These are phyloP conservation scores for Poeciliopsis turneri DNA, from an alignment of 2,797 vertebrate species.

Conservation along the genomic window DNA sequence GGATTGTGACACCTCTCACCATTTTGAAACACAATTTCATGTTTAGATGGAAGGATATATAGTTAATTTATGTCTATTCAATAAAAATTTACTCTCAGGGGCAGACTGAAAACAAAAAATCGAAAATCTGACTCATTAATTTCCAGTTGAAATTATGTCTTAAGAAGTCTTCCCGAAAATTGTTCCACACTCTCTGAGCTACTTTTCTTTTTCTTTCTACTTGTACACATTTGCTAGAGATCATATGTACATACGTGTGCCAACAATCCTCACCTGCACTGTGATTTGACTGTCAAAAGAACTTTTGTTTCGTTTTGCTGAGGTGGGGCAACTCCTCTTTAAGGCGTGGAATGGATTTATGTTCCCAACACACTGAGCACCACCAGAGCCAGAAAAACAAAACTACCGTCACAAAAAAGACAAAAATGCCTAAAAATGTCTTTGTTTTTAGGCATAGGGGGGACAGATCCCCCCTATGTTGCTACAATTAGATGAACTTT, in stretches of 20 bases:
- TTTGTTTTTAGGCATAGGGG: neutral
- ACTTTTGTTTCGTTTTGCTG: conserved; percentile 44
- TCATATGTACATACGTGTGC: no score
- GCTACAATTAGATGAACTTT: conserved; percentile 29
- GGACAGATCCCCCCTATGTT: neutral
- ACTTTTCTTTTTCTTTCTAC: neutral
- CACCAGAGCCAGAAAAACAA: conserved; percentile 50
- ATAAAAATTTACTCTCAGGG: neutral
- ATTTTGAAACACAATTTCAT: neutral
- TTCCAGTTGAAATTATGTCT: neutral
- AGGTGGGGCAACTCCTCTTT: conserved; percentile 22
- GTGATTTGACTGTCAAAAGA: conserved; percentile 21
- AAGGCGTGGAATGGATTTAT: conserved; percentile 30
- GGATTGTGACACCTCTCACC: neutral
- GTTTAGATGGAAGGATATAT: neutral
- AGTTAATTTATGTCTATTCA: neutral
- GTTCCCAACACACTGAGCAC: conserved; percentile 44
- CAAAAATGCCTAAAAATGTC: conserved; percentile 18
- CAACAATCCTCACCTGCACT: neutral
- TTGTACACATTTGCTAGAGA: neutral
- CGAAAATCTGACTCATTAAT: neutral
- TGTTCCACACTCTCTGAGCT: neutral
- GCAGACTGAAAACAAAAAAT: neutral
- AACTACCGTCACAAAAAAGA: conserved; percentile 29
- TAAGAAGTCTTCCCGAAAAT: neutral